Base-by-base conservation (phyloP, 2,113 vertebrate species). In the Glaucomys volans region DNA sequence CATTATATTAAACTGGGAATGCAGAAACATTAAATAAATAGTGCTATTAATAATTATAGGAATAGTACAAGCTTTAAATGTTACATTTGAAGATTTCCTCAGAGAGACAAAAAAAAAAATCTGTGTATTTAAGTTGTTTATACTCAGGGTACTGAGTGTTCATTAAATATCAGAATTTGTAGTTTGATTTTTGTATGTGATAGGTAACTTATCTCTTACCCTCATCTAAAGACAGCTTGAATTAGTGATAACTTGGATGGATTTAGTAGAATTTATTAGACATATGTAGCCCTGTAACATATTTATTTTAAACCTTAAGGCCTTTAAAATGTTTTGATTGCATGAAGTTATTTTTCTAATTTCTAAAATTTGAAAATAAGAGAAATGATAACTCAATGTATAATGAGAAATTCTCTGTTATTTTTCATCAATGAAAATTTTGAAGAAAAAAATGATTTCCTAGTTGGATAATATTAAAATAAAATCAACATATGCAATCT, bases 301-400 rank as follows among this genome's bases (percentile, higher is more conserved):
- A 30, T 17, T 17, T 47, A 74, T 66, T 79, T 74, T 77, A n/a
- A n/a, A 24, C 3, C 10, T 74, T 40, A 79, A 8, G 5, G 3
- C 67, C 5, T 71, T 74, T 83, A 67, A 96, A 83, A n/a, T 80
- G 12, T 50, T 16, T 81, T 0, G 30, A 80, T 1, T 40, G 24
- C 9, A 12, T 66, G 37, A 89, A 67, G 72, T 76, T 81, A 71
- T 52, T 82, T 86, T 71, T 64, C 0, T 82, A 54, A 92, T n/a
- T 86, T 85, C 28, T 35, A 86, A 93, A 76, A 44, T 81, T 86
- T 86, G 6, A 87, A 80, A 90, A 54, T 32, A 80, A 52, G 26
- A 5, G 1, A 50, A 2, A 62, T 72, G 30, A 5, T 35, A 50
- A 10, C 1, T 4, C 28, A 50, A 18, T n/a, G 4, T 6, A 17